A percentile compares a stretch with the other conserved stretches of the same genome.
phyloP scores from a whole-genome alignment of 2,888 invertebrate species.

The Diarsia brunnea region DNA sequence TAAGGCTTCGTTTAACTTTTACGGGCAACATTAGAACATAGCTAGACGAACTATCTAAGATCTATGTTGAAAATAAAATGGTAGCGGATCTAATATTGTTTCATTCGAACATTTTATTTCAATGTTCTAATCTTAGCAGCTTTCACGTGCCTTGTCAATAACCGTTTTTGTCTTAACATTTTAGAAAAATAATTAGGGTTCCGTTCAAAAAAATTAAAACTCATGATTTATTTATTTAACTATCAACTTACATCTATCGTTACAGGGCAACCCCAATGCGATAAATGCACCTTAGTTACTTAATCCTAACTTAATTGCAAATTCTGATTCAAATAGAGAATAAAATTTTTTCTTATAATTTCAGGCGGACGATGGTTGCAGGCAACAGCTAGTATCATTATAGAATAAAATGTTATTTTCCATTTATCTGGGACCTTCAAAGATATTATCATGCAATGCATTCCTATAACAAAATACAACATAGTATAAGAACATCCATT shows the following conservation, averaged over 20 bases:
- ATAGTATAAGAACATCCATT: neutral
- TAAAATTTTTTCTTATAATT: neutral
- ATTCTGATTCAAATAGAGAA: neutral
- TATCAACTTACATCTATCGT: too few species aligned
- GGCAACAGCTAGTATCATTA: neutral
- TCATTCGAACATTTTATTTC: neutral
- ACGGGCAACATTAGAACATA: constrained; percentile 15
- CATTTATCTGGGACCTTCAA: neutral
- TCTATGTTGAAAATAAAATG: constrained; percentile 31
- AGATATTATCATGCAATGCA: neutral
- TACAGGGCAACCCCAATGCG: too few species aligned
- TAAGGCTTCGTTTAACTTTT: constrained; percentile 36
- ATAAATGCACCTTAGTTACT: too few species aligned
- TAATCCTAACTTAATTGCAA: too few species aligned
- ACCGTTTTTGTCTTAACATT: neutral
- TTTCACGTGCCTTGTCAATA: neutral
- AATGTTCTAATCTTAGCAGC: neutral
- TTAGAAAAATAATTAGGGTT: neutral
- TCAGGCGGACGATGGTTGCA: neutral
- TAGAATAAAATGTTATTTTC: neutral
- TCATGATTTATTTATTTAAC: neutral
- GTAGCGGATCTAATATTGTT: neutral
- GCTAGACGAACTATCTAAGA: neutral
- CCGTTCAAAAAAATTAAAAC: too few species aligned
- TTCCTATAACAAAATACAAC: neutral